phyloP scores from a whole-genome alignment of 2,888 invertebrate genomes.

The Malthinus seriepunctatus region DNA sequence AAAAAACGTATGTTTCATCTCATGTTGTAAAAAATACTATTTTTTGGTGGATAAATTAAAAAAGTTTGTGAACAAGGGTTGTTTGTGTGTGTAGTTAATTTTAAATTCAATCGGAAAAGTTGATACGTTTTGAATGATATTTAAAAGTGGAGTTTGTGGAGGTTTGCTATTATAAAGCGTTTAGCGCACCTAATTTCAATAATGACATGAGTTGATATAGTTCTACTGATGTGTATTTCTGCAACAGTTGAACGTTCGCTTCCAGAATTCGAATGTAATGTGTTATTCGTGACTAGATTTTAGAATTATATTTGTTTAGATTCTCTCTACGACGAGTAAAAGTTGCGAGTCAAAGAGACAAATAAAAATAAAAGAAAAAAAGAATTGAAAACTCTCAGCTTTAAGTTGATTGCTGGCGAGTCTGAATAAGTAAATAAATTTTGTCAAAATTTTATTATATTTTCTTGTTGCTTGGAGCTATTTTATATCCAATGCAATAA shows the following conservation, averaged over 20 bases:
- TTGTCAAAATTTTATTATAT: slow-evolving; percentile 30
- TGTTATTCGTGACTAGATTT: slow-evolving; percentile 44
- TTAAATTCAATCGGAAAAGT: slow-evolving; percentile 9
- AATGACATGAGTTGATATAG: slow-evolving; percentile 44
- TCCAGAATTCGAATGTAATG: slow-evolving; percentile 49
- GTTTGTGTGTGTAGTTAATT: slow-evolving; percentile 1
- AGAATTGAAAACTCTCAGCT: slow-evolving; percentile 19
- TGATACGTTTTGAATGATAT: slow-evolving; percentile 16
- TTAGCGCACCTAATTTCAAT: slow-evolving; percentile 43
- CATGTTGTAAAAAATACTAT: too few species aligned
- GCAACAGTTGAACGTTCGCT: slow-evolving; percentile 48
- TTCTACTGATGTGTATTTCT: slow-evolving; percentile 46
- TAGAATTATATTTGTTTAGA: slow-evolving; percentile 34
- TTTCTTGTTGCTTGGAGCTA: slow-evolving; percentile 23
- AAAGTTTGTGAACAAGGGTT: too few species aligned
- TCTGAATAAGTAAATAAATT: slow-evolving; percentile 41
- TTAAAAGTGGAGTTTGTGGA: background rate
- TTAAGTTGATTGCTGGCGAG: slow-evolving; percentile 31
- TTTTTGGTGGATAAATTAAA: too few species aligned
- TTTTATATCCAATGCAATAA: slow-evolving; percentile 30
- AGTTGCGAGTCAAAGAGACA: slow-evolving; percentile 32
- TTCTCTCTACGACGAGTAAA: slow-evolving; percentile 30
- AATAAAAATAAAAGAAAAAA: too few species aligned
- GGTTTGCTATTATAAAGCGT: slow-evolving; percentile 26
- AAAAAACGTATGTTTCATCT: too few species aligned